Base-by-base conservation (phyloP, 1,140 invertebrate genomes). In the Luehdorfia chinensis region DNA sequence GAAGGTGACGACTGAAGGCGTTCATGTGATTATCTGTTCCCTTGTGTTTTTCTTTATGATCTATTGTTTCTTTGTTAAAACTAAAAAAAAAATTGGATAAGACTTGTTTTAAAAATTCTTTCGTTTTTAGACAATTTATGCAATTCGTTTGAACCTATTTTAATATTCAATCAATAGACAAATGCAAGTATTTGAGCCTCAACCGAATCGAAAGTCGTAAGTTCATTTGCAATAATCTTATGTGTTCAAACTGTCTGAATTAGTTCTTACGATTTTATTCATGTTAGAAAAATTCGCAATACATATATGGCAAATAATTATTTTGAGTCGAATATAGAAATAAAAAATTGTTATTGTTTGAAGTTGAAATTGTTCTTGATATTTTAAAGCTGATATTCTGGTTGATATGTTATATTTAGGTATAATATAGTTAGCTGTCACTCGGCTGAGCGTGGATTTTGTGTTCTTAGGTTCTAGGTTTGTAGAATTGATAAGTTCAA, bases 151-250 rank as follows among this genome's bases (percentile, higher is more conserved):
- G n/a, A n/a, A n/a, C n/a, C n/a, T n/a, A n/a, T n/a, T n/a, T n/a
- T n/a, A n/a, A n/a, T n/a, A n/a, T n/a, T n/a, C n/a, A n/a, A n/a
- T n/a, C n/a, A n/a, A n/a, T n/a, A n/a, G n/a, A n/a, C n/a, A n/a
- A n/a, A n/a, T n/a, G n/a, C n/a, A n/a, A n/a, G n/a, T n/a, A n/a
- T n/a, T n/a, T n/a, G n/a, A n/a, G n/a, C n/a, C n/a, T n/a, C n/a
- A n/a, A n/a, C n/a, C n/a, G n/a, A n/a, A n/a, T n/a, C n/a, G n/a
- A n/a, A n/a, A n/a, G n/a, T n/a, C n/a, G n/a, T n/a, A n/a, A n/a
- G n/a, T 43, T 43, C 16, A 30, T 43, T 43, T 30, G 23, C 39
- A 43, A 43, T 43, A 43, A 41, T 28, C 18, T 37, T 8, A 43
- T 43, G 39, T 43, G 39, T 43, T 43, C 39, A 43, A 8, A 8